Conservation (phyloP, 2,797 vertebrate genomes). For the Chelonia mydas region DNA sequence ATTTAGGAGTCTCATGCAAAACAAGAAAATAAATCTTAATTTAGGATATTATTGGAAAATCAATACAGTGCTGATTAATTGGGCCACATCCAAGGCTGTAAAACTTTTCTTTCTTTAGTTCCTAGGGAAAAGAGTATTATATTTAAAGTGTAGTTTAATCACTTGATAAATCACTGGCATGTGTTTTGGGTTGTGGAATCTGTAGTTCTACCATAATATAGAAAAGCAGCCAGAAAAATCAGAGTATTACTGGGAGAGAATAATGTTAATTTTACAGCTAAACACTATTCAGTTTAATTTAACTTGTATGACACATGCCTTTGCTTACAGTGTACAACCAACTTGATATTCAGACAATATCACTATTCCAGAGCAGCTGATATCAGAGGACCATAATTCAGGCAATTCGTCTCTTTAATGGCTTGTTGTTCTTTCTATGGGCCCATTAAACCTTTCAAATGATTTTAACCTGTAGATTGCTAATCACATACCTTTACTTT, state of each 20-base stretch:
- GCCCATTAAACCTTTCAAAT: slow-evolving; percentile 51
- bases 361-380: not conserved
- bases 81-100: not conserved
- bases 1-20: slow-evolving; percentile 34
- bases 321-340: not conserved
- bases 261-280: slow-evolving; percentile 17
- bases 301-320: not conserved
- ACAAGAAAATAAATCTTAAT: slow-evolving; percentile 48
- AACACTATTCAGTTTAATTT: slow-evolving; percentile 1
- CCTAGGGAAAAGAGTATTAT: not conserved
- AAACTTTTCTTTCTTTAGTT: slow-evolving; percentile 15
- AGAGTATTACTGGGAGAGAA: not conserved
- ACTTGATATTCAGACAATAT: not conserved
- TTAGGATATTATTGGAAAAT: slow-evolving; percentile 47
- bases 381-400: not conserved
- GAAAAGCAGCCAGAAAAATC: not conserved
- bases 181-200: not conserved
- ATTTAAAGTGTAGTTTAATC: slow-evolving; percentile 18
- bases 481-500: slow-evolving; percentile 10
- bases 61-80: slow-evolving; percentile 24
- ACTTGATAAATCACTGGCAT: slow-evolving; percentile 27
- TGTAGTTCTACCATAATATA: not conserved
- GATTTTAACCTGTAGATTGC: slow-evolving; percentile 42
- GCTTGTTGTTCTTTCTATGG: slow-evolving; percentile 6
- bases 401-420: not conserved